Percentiles rank a stretch among this genome's conserved stretches.
These are phyloP conservation scores for Steatornis caripensis DNA, from an alignment of 2,113 vertebrate species.

Conservation along the genomic window DNA sequence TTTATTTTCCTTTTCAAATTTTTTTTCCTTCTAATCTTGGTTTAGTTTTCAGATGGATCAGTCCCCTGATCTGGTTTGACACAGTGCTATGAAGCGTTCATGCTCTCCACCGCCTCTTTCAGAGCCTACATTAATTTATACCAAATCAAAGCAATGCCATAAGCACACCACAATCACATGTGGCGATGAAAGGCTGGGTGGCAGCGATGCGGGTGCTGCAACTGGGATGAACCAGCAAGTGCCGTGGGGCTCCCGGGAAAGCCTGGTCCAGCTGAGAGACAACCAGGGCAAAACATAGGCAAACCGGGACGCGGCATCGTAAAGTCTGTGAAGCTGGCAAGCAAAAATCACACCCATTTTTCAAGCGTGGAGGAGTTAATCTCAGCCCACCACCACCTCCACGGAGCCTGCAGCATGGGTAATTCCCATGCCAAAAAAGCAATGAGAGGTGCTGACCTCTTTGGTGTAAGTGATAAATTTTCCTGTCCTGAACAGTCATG, in stretches of 20 bases:
- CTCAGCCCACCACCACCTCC: background rate
- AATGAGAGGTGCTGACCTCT: background rate
- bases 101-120: background rate
- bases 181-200: background rate
- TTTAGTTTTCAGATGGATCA: background rate
- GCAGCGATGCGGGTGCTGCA: background rate
- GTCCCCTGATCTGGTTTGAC: background rate
- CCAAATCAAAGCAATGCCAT: background rate
- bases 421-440: background rate
- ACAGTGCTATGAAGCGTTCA: background rate
- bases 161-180: background rate
- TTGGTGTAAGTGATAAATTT: background rate
- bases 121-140: background rate
- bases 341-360: background rate
- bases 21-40: background rate
- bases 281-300: background rate
- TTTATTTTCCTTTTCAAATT: background rate
- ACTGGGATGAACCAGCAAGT: background rate
- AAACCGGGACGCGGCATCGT: rapidly evolving
- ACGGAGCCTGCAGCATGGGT: no score
- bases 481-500: background rate
- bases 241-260: background rate
- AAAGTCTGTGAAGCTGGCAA: rapidly evolving
- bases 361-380: background rate
- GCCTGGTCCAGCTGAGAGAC: background rate